Base-by-base conservation (phyloP, 2,797 vertebrate species). In the Buphagus erythrorhynchus region DNA sequence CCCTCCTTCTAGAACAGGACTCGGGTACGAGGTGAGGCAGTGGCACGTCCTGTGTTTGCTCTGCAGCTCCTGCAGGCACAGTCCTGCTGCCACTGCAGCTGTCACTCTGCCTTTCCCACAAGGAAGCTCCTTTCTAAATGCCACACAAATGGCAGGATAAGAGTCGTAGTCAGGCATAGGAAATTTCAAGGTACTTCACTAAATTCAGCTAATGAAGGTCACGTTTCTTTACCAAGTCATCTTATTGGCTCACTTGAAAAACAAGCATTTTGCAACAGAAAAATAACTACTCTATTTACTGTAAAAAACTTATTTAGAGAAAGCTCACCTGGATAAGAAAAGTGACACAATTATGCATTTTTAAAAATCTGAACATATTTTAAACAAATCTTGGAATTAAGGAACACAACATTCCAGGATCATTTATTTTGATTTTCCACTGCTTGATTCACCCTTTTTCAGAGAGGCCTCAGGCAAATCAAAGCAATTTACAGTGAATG, bases 11-110 rank as follows among this genome's bases (percentile, higher is more conserved):
- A 59, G 71, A 38, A 45, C 59, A 77, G 42, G 31, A 20, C 52
- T 26, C 0, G 0, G 35, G 82, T 54, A 20, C 0, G 0, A 55
- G 51, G 36, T 17, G 65, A 88, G 77, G 71, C 63, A 24, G 29
- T 1, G 22, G 16, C 22, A 9, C 1, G 0, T 59, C 67, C 55
- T 63, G 86, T 29, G 46, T 75, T 55, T 66, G 71, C 55, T 63
- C 24, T 42, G 29, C 45, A 48, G 61, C 48, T 76, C 36, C 82
- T 86, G 69, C 73, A 2, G 17, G 43, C 55, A 69, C 42, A 73
- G 48, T 22, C 52, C 62, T 91, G 85, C 82, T 84, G 86, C n/a
- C 0, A 5, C 63, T 36, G 67, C 6, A 31, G 55, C 24, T 72
- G 42, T 19, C 57, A 43, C 42, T 87, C 55, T 28, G 52, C 66